Base-by-base conservation (phyloP, 2,113 vertebrate genomes). In the Tapirus terrestris region DNA sequence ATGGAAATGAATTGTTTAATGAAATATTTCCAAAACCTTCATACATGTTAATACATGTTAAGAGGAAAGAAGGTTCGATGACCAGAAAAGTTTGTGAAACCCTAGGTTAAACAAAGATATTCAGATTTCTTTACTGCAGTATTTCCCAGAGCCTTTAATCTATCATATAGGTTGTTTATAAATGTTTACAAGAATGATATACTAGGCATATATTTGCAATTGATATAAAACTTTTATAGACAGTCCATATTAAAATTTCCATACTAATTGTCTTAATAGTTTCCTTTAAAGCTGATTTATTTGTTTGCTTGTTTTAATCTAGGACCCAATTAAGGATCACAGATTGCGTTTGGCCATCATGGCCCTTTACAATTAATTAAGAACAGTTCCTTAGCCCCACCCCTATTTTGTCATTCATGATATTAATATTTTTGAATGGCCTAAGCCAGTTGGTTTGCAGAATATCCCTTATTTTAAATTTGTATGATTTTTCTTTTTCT, bases 281-380 rank as follows among this genome's bases (percentile, higher is more conserved):
- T 8, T 87, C 23, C 51, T 76, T 89, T 75, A 92, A 95, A 86
- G n/a, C 25, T 80, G 91, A 89, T 79, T 89, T 94, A 8, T 48
- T 90, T 94, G 14, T 72, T 86, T 96, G 25, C 27, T 95, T 81
- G 5, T 83, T 95, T 81, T 96, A 70, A 81, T 56, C 39, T 23
- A 87, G 36, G 8, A 91, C 84, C 65, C 53, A 81, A 0, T 93
- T 84, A 97, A 95, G 33, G 82, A 72, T 94, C 61, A 77, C 21
- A n/a, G 2, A 39, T 70, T 84, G 18, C 51, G 43, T 95, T 96
- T 97, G 51, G 27, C 51, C 9, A 6, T 94, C 9, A 14, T 68
- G 58, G 8, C 10, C 67, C 25, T 82, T 92, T 67, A 75, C 25
- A 93, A 72, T 97, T 58, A 87, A 77, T 68, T 79, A 92, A 93